Conservation (phyloP, 2,888 invertebrate species). For the Agrochola litura region DNA sequence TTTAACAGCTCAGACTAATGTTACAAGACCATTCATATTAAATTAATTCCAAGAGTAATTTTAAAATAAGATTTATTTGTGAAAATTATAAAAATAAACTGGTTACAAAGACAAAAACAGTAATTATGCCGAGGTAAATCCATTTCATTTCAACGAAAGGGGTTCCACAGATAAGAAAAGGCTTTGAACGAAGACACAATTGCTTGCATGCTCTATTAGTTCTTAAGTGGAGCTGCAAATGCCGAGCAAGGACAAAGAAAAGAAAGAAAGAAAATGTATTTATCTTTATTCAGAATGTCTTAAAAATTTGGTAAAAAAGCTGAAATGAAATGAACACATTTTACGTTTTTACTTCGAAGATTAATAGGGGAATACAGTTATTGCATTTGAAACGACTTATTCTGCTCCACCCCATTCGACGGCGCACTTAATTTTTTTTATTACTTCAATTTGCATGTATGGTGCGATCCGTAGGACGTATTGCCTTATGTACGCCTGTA, state of each 20-base stretch:
- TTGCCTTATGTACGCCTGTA: too few species aligned
- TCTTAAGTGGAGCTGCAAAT: conserved; percentile 44
- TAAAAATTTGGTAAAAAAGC: background rate
- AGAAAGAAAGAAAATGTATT: conserved; percentile 9
- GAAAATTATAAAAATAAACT: background rate
- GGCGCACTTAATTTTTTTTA: conserved; percentile 19
- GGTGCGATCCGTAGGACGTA: background rate
- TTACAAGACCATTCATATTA: too few species aligned
- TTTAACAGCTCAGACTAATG: too few species aligned
- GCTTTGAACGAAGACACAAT: conserved; percentile 23
- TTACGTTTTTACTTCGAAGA: conserved; percentile 18
- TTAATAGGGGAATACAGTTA: conserved; percentile 31
- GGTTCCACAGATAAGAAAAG: conserved; percentile 16
- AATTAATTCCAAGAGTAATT: background rate
- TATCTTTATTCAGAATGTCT: conserved; percentile 8
- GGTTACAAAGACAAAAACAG: conserved; percentile 3
- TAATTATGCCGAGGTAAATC: background rate
- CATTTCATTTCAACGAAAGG: background rate
- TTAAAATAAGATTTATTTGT: background rate
- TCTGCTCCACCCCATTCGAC: conserved; percentile 19
- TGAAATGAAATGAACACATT: conserved; percentile 18
- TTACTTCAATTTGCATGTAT: conserved; percentile 24
- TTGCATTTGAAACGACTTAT: conserved; percentile 49
- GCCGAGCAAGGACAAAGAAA: background rate
- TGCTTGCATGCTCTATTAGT: conserved; percentile 41